phyloP scores from a whole-genome alignment of 1,140 invertebrate species.

The Drepana arcuata region DNA sequence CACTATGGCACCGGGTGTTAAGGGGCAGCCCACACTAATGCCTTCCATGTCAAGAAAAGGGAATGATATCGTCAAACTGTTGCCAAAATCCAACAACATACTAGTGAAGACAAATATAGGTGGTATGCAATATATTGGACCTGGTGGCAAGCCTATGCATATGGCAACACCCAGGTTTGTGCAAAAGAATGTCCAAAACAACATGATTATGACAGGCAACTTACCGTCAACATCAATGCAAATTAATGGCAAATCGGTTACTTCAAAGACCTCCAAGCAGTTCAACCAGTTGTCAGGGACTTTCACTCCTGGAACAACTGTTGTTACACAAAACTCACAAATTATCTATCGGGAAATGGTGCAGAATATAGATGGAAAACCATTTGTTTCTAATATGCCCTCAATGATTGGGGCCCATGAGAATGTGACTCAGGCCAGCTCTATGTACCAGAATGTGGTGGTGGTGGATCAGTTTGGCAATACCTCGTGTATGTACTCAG shows the following conservation, averaged over 20 bases:
- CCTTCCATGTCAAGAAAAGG: conserved; percentile 25
- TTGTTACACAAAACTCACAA: conserved; percentile 61
- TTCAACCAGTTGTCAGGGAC: conserved; percentile 39
- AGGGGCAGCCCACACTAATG: conserved; percentile 24
- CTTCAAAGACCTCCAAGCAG: conserved; percentile 25
- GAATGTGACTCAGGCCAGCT: conserved; percentile 41
- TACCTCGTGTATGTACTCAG: conserved; percentile 52
- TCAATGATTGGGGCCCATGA: conserved; percentile 32
- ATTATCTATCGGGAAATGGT: conserved; percentile 65
- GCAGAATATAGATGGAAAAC: conserved; percentile 56
- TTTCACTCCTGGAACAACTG: conserved; percentile 47
- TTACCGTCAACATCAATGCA: conserved; percentile 24
- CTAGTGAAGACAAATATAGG: conserved; percentile 47
- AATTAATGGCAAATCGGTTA: conserved; percentile 32
- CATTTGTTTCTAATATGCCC: conserved; percentile 51
- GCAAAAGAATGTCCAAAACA: conserved; percentile 56
- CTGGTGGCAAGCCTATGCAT: conserved; percentile 50
- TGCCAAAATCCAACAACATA: conserved; percentile 55
- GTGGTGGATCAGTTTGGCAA: conserved; percentile 61
- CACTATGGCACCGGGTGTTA: conserved; percentile 20
- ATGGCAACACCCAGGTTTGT: conserved; percentile 48
- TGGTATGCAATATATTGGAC: conserved; percentile 50
- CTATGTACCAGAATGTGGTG: conserved; percentile 66
- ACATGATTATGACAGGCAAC: conserved; percentile 45
- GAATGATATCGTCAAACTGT: conserved; percentile 42